A percentile compares a stretch with the other conserved stretches of the same genome.
These are phyloP conservation scores for Peromyscus californicus DNA, from an alignment of 2,113 vertebrate genomes.

Conservation along the genomic window DNA sequence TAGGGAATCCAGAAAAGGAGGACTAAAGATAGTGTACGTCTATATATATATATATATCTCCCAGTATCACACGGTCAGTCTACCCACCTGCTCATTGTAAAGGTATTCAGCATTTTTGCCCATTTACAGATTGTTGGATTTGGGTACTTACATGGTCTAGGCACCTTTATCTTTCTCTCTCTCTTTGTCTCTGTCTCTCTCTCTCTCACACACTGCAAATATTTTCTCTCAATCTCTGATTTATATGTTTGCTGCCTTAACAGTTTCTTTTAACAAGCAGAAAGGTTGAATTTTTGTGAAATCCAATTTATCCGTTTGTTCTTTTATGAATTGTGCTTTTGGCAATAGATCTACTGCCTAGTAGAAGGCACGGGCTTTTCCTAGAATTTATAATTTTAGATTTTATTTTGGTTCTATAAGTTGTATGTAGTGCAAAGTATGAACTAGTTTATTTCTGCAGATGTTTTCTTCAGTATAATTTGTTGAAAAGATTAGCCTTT, in stretches of 20 bases:
- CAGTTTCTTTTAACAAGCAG: not conserved
- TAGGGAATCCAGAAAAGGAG: not conserved
- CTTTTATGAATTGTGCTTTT: not conserved
- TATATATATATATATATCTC: not conserved
- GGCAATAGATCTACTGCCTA: not conserved
- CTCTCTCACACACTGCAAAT: not conserved
- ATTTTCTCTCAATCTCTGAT: not conserved
- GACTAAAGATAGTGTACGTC: not conserved
- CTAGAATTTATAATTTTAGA: not conserved
- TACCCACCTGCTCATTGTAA: not conserved
- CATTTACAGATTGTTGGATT: not conserved
- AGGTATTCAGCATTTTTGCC: not conserved
- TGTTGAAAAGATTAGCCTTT: not conserved
- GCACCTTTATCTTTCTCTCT: not conserved
- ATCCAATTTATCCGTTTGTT: not conserved
- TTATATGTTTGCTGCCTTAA: not conserved
- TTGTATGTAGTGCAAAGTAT: not conserved
- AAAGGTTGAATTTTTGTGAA: not conserved
- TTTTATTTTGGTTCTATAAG: constrained; percentile 17
- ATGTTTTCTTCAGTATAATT: not conserved
- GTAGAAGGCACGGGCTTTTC: not conserved
- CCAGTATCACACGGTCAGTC: not conserved
- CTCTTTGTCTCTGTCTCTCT: no score
- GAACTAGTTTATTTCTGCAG: not conserved
- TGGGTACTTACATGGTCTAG: not conserved